Conservation (phyloP, 2,888 invertebrate species). For the Taenaris catops region DNA sequence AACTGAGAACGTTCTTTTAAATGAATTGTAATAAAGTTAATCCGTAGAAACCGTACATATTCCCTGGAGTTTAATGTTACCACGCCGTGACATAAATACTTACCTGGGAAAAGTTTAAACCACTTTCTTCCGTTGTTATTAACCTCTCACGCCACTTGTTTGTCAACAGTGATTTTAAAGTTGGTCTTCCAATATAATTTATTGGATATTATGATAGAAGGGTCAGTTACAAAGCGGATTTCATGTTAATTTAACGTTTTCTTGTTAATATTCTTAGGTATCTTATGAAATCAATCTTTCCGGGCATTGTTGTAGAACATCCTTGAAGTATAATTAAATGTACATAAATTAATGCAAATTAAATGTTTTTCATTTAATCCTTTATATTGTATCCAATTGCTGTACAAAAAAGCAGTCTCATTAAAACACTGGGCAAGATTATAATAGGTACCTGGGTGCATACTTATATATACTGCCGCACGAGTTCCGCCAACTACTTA, state of each 20-base stretch:
- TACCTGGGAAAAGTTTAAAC: slow-evolving; percentile 60
- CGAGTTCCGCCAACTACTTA: slow-evolving; percentile 25
- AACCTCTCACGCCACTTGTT: slow-evolving; percentile 32
- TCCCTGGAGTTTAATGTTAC: slow-evolving; percentile 54
- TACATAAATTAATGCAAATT: slow-evolving; percentile 1
- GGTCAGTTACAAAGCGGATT: too few species aligned
- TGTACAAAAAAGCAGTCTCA: neutral
- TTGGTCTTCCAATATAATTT: too few species aligned
- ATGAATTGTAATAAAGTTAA: too few species aligned
- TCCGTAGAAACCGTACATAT: too few species aligned
- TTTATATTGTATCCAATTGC: neutral
- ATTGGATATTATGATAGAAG: too few species aligned
- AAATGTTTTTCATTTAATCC: slow-evolving; percentile 1
- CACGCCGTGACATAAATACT: slow-evolving; percentile 66
- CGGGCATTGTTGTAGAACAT: slow-evolving; percentile 1
- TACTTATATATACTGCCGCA: too few species aligned
- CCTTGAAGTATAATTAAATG: slow-evolving; percentile 2
- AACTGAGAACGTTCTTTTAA: too few species aligned
- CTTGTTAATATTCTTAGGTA: neutral
- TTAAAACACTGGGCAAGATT: too few species aligned
- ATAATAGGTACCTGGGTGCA: too few species aligned
- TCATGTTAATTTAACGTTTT: too few species aligned
- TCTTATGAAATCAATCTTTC: neutral
- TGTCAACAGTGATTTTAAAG: slow-evolving; percentile 20
- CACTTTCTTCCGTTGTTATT: slow-evolving; percentile 53